Evolutionary conservation across 37 sponge, comb jelly and placozoan genomes (phyloP).

Genomic region (Agelas oroides): DNA sequence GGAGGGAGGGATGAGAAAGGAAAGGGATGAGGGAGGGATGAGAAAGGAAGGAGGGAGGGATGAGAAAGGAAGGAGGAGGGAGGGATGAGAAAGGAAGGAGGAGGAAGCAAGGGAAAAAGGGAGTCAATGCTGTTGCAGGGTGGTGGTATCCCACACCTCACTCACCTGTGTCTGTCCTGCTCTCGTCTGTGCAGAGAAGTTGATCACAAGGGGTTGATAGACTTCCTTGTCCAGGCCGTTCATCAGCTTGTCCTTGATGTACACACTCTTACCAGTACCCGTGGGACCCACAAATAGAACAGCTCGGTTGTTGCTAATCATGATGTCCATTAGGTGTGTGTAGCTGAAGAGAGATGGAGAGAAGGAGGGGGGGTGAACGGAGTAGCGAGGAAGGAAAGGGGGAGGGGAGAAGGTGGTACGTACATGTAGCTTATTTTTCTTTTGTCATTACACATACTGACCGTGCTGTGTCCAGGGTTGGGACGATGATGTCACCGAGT

Average conservation of each 20-base stretch:
- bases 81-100: too few relatives aligned
- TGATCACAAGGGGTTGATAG: conserved; percentile 93
- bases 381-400: not conserved
- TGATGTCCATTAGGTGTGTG: conserved; percentile 94
- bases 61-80: too few relatives aligned
- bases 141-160: too few relatives aligned
- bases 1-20: too few relatives aligned
- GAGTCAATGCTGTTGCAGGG: too few relatives aligned
- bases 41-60: too few relatives aligned
- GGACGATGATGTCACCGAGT: conserved; percentile 94
- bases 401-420: too few relatives aligned
- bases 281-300: conserved; percentile 96
- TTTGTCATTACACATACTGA: not conserved
- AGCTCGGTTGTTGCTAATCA: conserved; percentile 76
- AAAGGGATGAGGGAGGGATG: too few relatives aligned
- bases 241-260: conserved; percentile 98
- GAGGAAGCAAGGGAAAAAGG: too few relatives aligned
- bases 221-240: conserved; percentile 80
- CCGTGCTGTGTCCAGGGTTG: conserved; percentile 94
- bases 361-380: not conserved
- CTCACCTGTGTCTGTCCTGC: conserved; percentile 87
- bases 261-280: conserved; percentile 98
- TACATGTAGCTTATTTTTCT: too few relatives aligned
- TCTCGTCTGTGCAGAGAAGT: conserved; percentile 98
- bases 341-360: conserved; percentile 46